phyloP scores from a whole-genome alignment of 1,140 invertebrate genomes.

The Stegodyphus mimosarum region DNA sequence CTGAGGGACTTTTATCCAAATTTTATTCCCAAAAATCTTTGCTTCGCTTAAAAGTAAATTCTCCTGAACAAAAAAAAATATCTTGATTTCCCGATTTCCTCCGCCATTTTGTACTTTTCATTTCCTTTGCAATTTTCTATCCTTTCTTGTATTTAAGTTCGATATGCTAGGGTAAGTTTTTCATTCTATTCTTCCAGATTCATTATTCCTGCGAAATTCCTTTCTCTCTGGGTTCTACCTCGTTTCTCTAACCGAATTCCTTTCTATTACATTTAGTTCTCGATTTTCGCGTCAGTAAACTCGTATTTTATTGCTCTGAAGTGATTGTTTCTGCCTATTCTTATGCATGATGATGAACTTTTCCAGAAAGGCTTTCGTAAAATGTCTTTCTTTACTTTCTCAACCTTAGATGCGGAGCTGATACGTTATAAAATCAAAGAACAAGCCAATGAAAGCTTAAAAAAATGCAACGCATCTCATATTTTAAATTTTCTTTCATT shows the following conservation, averaged over 20 bases:
- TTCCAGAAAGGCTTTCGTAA: neutral
- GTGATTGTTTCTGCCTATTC: constrained; percentile 40
- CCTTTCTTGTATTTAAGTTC: constrained; percentile 21
- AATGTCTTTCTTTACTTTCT: no score
- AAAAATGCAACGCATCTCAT: no score
- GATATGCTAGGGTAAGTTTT: constrained; percentile 21
- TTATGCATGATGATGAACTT: constrained; percentile 48
- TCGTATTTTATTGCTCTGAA: constrained; percentile 58
- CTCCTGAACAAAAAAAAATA: constrained; percentile 12
- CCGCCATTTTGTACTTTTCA: constrained; percentile 25
- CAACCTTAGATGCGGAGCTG: no score
- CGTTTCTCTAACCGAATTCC: constrained; percentile 43
- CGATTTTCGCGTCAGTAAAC: constrained; percentile 57
- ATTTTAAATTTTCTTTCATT: no score
- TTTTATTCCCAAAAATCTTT: neutral
- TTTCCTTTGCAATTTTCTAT: constrained; percentile 37
- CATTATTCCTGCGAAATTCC: constrained; percentile 53
- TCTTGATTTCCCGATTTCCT: constrained; percentile 5
- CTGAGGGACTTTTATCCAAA: constrained; percentile 3
- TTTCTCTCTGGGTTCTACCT: constrained; percentile 11
- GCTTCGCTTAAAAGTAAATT: constrained; percentile 10
- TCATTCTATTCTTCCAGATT: constrained; percentile 42
- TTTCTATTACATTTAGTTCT: constrained; percentile 58
- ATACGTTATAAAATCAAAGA: no score
- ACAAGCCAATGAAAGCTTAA: no score